A percentile compares a stretch with the other conserved stretches of the same genome.
These are phyloP conservation scores for Psittacus erithacus DNA, from an alignment of 2,113 vertebrate genomes.

Conservation along the genomic window DNA sequence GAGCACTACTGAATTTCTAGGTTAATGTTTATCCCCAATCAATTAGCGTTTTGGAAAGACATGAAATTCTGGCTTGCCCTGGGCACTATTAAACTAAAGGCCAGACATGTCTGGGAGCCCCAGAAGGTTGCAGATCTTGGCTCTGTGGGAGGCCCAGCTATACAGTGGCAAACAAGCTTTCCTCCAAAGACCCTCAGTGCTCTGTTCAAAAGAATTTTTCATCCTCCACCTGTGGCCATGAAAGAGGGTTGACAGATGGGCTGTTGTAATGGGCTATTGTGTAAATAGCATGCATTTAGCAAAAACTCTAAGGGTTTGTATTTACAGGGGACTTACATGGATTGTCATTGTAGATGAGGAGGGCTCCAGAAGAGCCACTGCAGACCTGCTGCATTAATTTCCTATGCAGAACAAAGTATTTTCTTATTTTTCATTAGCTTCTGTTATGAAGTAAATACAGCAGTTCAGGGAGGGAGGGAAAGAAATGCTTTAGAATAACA, in stretches of 20 bases:
- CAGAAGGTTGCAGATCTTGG: conserved; percentile 57
- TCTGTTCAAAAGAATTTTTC: conserved; percentile 62
- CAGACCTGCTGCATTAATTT: conserved; percentile 4
- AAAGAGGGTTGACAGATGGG: conserved; percentile 62
- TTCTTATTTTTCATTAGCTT: not conserved
- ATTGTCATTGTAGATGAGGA: conserved; percentile 20
- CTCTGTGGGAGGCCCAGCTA: conserved; percentile 27
- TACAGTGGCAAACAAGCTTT: conserved; percentile 37
- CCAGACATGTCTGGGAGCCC: conserved; percentile 28
- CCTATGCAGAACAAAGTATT: not conserved
- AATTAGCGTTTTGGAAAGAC: conserved; percentile 66
- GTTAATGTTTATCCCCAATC: conserved; percentile 70
- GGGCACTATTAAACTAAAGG: conserved; percentile 61
- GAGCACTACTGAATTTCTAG: conserved; percentile 34
- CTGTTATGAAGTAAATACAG: not conserved
- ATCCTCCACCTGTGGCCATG: conserved; percentile 59
- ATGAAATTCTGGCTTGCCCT: conserved; percentile 67
- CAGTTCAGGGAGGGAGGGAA: not conserved
- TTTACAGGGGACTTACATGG: conserved; percentile 36
- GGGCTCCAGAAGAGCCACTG: not conserved
- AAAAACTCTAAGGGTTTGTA: conserved; percentile 36
- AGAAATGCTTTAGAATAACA: not conserved
- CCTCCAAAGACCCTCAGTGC: conserved; percentile 41
- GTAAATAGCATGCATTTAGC: conserved; percentile 54
- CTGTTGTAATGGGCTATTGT: conserved; percentile 52